Percentiles rank a stretch among this genome's conserved stretches.
Conservation (phyloP, 2,797 vertebrate species). For the Hippocampus kuda region DNA sequence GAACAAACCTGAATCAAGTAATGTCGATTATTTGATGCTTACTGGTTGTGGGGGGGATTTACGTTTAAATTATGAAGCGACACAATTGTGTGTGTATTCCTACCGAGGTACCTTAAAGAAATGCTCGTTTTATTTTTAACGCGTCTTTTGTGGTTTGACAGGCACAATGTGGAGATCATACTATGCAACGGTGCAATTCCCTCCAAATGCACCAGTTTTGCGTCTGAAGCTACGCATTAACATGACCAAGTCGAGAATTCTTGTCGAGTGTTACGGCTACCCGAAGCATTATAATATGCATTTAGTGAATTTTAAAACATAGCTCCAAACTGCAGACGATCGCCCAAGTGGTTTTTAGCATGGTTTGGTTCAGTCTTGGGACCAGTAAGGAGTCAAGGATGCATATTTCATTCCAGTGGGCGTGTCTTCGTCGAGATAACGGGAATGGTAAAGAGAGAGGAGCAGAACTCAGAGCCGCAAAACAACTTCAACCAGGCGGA, state of each 20-base stretch:
- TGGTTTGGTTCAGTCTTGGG: slow-evolving; percentile 19
- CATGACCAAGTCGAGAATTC: too few relatives aligned
- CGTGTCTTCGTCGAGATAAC: slow-evolving; percentile 52
- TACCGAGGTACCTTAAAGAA: too few relatives aligned
- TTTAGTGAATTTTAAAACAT: not conserved
- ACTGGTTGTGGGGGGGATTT: too few relatives aligned
- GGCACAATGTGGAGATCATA: too few relatives aligned
- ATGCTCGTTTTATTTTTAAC: too few relatives aligned
- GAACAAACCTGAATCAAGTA: not conserved
- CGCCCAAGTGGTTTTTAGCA: not conserved
- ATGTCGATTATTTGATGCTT: not conserved
- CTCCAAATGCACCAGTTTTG: too few relatives aligned
- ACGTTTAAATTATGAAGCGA: not conserved
- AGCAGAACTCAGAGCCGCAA: not conserved
- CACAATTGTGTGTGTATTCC: too few relatives aligned
- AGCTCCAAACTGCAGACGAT: not conserved
- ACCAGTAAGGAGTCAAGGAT: slow-evolving; percentile 27
- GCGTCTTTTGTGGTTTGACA: too few relatives aligned
- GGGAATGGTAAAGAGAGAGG: slow-evolving; percentile 21
- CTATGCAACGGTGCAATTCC: too few relatives aligned
- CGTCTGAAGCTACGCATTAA: too few relatives aligned
- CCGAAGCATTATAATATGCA: not conserved
- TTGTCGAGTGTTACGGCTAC: too few relatives aligned
- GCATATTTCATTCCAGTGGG: slow-evolving; percentile 26
- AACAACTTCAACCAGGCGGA: not conserved